phyloP scores from a whole-genome alignment of 2,113 vertebrate genomes.

The Crotalus tigris region DNA sequence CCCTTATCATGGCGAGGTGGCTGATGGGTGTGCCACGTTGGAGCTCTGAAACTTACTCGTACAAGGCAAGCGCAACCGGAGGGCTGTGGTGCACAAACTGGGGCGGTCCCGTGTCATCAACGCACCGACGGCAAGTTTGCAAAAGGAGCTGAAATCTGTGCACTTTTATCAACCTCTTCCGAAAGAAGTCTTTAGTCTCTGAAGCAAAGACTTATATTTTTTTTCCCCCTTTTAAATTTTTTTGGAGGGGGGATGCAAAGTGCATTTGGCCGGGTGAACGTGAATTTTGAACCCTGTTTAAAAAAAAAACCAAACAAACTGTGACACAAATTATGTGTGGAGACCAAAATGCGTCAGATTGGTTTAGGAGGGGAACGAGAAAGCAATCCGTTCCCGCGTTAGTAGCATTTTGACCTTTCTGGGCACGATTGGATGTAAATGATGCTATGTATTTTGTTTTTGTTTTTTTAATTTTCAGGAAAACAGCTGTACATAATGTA shows the following conservation, averaged over 20 bases:
- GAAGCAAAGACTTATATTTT: background rate
- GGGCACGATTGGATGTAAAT: conserved; percentile 38
- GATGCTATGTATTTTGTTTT: conserved; percentile 39
- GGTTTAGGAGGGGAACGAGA: conserved; percentile 47
- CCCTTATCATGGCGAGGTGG: background rate
- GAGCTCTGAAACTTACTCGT: background rate
- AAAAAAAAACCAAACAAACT: conserved; percentile 1
- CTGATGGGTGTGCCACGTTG: background rate
- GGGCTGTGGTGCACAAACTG: too few relatives aligned
- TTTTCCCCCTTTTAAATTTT: too few relatives aligned
- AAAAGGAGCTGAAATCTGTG: conserved; percentile 8
- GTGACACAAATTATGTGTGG: conserved; percentile 43
- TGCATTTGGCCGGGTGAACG: background rate
- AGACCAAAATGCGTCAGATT: conserved; percentile 50
- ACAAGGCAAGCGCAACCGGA: background rate
- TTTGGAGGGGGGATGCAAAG: background rate
- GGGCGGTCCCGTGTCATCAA: conserved; percentile 11
- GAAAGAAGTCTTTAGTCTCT: background rate
- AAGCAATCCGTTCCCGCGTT: conserved; percentile 38
- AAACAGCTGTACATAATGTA: conserved; percentile 18
- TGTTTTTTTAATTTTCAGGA: conserved; percentile 37
- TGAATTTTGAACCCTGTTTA: background rate
- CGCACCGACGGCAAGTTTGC: conserved; percentile 27
- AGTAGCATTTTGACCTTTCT: conserved; percentile 25
- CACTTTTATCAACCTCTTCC: conserved; percentile 48